Conservation (phyloP, 2,113 vertebrate species). For the Colossoma macropomum region DNA sequence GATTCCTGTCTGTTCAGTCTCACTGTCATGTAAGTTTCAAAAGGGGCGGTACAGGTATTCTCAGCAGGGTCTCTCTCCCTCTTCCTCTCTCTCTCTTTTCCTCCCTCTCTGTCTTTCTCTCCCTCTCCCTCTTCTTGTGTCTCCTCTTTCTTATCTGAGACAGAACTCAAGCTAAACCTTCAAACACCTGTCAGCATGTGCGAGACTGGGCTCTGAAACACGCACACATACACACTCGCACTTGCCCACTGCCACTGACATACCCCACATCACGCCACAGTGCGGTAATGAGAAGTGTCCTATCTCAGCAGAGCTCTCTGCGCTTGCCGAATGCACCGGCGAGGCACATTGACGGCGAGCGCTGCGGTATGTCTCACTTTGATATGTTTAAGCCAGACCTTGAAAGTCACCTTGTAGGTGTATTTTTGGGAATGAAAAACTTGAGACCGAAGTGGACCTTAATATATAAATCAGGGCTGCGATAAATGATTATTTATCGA, state of each 20-base stretch:
- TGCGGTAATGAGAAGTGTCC: conserved; percentile 19
- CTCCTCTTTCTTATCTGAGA: background rate
- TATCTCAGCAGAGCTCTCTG: conserved; percentile 9
- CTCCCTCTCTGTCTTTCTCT: background rate
- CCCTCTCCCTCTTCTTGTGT: background rate
- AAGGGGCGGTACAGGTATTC: background rate
- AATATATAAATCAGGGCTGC: too few species aligned
- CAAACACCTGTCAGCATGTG: conserved; percentile 8
- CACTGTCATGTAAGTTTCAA: conserved; percentile 12
- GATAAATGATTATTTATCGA: too few species aligned
- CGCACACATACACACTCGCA: background rate
- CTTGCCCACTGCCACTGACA: background rate
- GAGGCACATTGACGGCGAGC: conserved; percentile 8
- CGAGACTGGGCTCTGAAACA: conserved; percentile 9
- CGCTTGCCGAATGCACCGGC: background rate
- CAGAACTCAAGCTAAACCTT: conserved; percentile 4
- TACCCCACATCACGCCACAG: background rate
- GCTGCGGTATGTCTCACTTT: background rate
- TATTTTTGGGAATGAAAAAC: background rate
- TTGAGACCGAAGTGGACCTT: too few species aligned
- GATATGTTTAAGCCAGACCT: background rate
- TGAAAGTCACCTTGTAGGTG: background rate
- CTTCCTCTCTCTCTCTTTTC: background rate
- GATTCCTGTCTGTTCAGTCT: background rate
- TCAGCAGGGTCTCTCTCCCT: background rate